These are phyloP conservation scores for Odontothrips loti DNA, from an alignment of 2,888 invertebrate genomes.

Conservation along the genomic window DNA sequence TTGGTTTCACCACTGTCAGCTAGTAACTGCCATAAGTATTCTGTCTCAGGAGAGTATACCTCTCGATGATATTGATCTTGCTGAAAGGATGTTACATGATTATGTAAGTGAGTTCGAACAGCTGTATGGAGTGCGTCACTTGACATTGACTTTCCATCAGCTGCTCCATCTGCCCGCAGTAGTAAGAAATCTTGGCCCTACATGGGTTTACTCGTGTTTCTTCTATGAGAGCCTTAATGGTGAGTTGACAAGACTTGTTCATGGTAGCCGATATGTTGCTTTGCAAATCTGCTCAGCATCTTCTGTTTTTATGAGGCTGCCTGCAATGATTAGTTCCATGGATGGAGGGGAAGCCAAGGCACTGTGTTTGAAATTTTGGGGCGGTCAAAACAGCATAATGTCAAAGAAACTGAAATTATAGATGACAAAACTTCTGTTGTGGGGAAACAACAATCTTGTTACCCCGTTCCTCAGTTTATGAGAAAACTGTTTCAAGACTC, in stretches of 20 bases:
- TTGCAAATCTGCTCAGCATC: no score
- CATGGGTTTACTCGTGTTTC: not conserved
- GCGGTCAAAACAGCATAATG: not conserved
- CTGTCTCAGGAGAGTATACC: not conserved
- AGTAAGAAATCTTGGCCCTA: not conserved
- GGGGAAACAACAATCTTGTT: not conserved
- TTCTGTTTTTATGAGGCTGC: not conserved
- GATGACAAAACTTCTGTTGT: not conserved
- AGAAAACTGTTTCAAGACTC: not conserved
- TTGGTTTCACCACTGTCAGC: not conserved
- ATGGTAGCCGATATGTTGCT: no score
- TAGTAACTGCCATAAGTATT: not conserved
- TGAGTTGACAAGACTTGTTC: no score
- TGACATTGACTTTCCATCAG: not conserved
- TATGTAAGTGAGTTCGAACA: not conserved
- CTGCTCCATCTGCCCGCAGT: not conserved
- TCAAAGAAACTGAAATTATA: not conserved
- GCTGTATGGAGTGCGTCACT: not conserved
- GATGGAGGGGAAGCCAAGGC: not conserved
- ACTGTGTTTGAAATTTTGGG: not conserved
- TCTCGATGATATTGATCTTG: not conserved
- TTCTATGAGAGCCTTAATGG: no score
- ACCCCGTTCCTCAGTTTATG: not conserved
- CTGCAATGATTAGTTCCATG: not conserved
- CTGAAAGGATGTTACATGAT: not conserved